Evolutionary conservation across 2,888 invertebrate species (phyloP).

Genomic region (Diaprepes abbreviatus): DNA sequence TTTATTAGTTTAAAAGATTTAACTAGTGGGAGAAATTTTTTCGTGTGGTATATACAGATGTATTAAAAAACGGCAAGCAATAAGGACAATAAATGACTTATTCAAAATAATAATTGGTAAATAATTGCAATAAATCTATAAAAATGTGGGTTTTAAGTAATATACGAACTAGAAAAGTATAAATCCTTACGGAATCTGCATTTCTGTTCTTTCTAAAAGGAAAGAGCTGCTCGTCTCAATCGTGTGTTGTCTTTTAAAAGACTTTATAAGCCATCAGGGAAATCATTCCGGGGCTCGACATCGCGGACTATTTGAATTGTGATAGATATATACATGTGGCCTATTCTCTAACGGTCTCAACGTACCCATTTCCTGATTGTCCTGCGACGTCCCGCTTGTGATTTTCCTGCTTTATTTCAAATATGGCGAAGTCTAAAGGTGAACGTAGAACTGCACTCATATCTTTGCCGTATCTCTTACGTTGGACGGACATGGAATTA

Average conservation of each 20-base stretch:
- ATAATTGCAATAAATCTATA: conserved; percentile 4
- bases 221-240: conserved; percentile 46
- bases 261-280: conserved; percentile 72
- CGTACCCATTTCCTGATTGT: conserved; percentile 56
- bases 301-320: conserved; percentile 64
- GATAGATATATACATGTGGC: conserved; percentile 63
- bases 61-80: too few species aligned
- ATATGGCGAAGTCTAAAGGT: conserved; percentile 42
- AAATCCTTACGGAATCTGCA: conserved; percentile 43
- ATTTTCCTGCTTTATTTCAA: conserved; percentile 53
- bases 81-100: too few species aligned
- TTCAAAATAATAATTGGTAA: too few species aligned
- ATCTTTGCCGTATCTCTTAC: conserved; percentile 39
- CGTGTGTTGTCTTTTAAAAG: conserved; percentile 63
- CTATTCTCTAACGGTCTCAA: conserved; percentile 57
- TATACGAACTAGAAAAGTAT: conserved; percentile 2
- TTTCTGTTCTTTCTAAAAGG: conserved; percentile 35
- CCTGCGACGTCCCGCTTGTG: conserved; percentile 56
- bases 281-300: conserved; percentile 67
- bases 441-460: conserved; percentile 39
- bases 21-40: too few species aligned
- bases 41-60: too few species aligned
- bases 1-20: too few species aligned
- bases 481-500: conserved; percentile 47
- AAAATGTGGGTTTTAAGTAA: conserved; percentile 5